Evolutionary conservation across 2,888 invertebrate species (phyloP), one percentile per base, ranked within the genome.

Genomic region (Melinopterus prodromus): DNA sequence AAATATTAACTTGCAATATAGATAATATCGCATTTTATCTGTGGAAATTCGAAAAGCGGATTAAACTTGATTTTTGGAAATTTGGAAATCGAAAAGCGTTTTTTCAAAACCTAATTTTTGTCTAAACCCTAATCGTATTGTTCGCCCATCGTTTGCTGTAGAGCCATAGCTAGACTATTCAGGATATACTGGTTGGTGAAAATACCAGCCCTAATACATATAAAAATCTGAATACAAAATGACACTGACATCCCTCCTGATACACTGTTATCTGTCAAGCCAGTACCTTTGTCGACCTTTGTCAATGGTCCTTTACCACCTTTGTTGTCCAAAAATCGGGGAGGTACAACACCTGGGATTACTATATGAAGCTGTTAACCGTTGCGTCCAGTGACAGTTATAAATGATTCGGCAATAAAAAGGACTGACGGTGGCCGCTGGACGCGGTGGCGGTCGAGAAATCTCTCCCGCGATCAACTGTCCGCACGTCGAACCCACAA

Each of bases 401-500:
- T 53, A 53, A 53, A 53, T 53, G 53, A 53, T 53, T 53, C 53
- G 5, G 53, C 53, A 53, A 3, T 53, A 53, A 53, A 53, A 53
- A 53, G 53, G 53, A 12, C 53, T 9, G 53, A 53, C 53, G 53
- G 9, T 53, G 53, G 53, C 2, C 9, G 53, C 53, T 53, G 53
- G 53, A 53, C 53, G 5, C 53, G 53, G 53, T 53, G 53, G 53
- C 53, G 12, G 53, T 53, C 53, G 53, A 53, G 53, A 53, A 53
- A 53, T 12, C 53, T 53, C 53, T 9, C 53, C 5, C 53, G 53
- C 12, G 53, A 53, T 53, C 53, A 53, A 53, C 12, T 53, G 9
- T 53, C 12, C 53, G 74, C 74, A 74, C 74, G 9, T 9, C 36
- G 37, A 69, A 16, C 37, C 70, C 70, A 70, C 69, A 78, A 75